Conservation (phyloP, 2,113 vertebrate genomes). For the Paramormyrops kingsleyae region DNA sequence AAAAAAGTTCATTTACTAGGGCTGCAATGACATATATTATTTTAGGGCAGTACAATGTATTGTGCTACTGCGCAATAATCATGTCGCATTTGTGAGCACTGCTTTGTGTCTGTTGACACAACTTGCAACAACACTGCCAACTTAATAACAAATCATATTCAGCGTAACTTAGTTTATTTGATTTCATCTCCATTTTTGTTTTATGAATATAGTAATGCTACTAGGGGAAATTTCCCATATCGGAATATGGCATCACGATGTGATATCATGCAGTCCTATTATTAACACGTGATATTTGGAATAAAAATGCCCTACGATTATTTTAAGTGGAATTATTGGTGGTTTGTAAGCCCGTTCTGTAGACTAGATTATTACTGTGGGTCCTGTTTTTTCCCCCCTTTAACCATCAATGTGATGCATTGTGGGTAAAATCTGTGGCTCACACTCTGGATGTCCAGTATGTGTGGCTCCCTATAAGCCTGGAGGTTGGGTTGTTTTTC, state of each 20-base stretch:
- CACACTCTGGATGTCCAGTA: not conserved
- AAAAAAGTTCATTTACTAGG: not conserved
- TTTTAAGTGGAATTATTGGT: not conserved
- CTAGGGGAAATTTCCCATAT: not conserved
- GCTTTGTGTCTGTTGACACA: not conserved
- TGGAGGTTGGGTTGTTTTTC: not conserved
- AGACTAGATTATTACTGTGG: not conserved
- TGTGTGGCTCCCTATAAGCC: not conserved
- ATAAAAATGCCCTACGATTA: not conserved
- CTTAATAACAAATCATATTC: not conserved
- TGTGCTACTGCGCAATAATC: not conserved
- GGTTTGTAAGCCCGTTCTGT: not conserved
- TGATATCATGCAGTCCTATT: not conserved
- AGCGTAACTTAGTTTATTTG: not conserved
- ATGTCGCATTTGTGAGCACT: not conserved
- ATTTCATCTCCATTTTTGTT: no score
- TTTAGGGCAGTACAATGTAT: not conserved
- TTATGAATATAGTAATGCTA: no score
- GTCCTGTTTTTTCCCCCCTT: not conserved
- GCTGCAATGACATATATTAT: not conserved
- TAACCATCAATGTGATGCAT: not conserved
- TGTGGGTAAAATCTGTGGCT: not conserved
- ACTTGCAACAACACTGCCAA: not conserved
- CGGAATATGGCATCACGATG: not conserved
- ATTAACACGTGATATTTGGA: not conserved